Evolutionary conservation across 2,888 invertebrate species (phyloP), one percentile per base, ranked within the genome.

Genomic region (Tetanocera ferruginea): DNA sequence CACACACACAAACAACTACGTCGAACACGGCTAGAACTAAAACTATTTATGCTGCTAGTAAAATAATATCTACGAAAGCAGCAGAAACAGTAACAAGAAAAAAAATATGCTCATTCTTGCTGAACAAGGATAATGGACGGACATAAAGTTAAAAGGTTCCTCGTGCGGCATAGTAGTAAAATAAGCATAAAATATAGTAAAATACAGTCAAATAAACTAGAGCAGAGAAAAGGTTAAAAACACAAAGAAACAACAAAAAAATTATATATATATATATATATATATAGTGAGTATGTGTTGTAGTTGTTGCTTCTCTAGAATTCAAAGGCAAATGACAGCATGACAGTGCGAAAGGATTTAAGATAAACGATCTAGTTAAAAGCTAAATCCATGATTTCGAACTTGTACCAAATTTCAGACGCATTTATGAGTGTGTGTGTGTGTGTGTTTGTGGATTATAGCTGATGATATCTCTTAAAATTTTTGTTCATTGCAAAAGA

Each of bases 101-200:
- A 51, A 70, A 51, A 70, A 70, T 52, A 52, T 31, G 28, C 14
- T 51, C 52, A 43, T 70, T 52, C 51, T 70, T 51, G 51, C 19
- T 25, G 51, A 52, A 52, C 31, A 51, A 52, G 70, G 28, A 70
- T 70, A 52, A 70, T 52, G 52, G 51, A 51, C 23, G 28, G 70
- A 37, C 66, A 67, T 67, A 67, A 67, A 67, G 66, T 37, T 67
- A 67, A 67, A 67, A 67, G 66, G 43, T 67, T 67, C 43, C 19
- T 5, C 25, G 23, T 34, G 25, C 31, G 19, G 57, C 37, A 66
- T 17, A 66, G 14, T 28, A 6, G 55, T 23, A 19, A 19, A 23
- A 55, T 9, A 25, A 60, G 11, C 57, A 60, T 28, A 23, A 60
- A 19, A 60, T 31, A 5, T 8, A 31, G 51, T 28, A 52, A 55